These are phyloP conservation scores for Amphilophus citrinellus DNA, from an alignment of 2,113 vertebrate species.

Conservation along the genomic window DNA sequence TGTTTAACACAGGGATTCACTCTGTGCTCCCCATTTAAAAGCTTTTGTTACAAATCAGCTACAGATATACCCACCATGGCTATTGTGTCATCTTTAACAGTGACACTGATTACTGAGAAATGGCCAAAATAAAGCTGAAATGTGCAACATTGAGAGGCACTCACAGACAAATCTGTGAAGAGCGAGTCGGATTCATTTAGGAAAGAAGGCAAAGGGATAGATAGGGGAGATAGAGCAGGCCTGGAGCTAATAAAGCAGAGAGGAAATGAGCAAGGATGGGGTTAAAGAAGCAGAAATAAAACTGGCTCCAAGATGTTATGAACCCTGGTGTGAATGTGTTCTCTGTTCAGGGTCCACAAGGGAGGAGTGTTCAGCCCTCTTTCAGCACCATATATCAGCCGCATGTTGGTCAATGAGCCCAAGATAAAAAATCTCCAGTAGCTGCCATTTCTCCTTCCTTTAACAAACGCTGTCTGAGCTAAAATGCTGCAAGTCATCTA, in stretches of 20 bases:
- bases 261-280: slow-evolving; percentile 31
- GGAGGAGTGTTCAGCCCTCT: slow-evolving; percentile 53
- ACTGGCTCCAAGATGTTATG: slow-evolving; percentile 51
- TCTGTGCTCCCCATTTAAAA: slow-evolving; percentile 30
- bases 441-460: neutral
- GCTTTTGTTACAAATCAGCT: slow-evolving; percentile 16
- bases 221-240: neutral
- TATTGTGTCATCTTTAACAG: slow-evolving; percentile 10
- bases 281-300: slow-evolving; percentile 37
- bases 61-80: slow-evolving; percentile 49
- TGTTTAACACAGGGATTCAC: slow-evolving; percentile 25
- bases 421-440: neutral
- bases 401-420: slow-evolving; percentile 34
- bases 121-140: neutral
- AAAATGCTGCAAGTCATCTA: slow-evolving; percentile 38
- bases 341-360: slow-evolving; percentile 68
- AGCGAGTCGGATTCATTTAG: slow-evolving; percentile 38
- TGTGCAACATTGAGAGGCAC: slow-evolving; percentile 28
- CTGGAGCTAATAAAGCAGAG: slow-evolving; percentile 25
- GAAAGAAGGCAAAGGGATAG: neutral
- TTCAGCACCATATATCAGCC: slow-evolving; percentile 30
- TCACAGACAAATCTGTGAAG: slow-evolving; percentile 40
- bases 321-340: slow-evolving; percentile 63
- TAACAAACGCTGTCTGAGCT: slow-evolving; percentile 43
- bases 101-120: slow-evolving; percentile 8